Evolutionary conservation across 2,888 invertebrate species (phyloP).

Genomic region (Hipparchia sbordonii): DNA sequence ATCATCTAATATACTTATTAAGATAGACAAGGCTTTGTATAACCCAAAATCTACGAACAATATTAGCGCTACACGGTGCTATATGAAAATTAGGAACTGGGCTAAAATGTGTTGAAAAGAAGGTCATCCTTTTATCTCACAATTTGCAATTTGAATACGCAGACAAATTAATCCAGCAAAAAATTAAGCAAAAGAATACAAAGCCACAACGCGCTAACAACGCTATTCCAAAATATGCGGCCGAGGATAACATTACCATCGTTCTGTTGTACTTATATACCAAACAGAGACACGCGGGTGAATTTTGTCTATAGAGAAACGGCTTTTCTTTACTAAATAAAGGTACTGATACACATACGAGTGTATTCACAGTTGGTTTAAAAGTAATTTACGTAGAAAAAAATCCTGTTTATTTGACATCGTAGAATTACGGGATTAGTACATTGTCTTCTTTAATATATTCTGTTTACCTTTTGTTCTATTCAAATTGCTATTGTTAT

Average conservation of each 20-base stretch:
- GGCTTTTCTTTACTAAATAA: not conserved
- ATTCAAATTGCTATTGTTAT: too few species aligned
- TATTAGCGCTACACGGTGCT: slow-evolving; percentile 28
- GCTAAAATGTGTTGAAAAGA: slow-evolving; percentile 55
- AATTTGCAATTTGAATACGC: slow-evolving; percentile 80
- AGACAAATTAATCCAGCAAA: slow-evolving; percentile 78
- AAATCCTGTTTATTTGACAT: too few species aligned
- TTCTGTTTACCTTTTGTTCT: too few species aligned
- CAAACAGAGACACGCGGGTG: slow-evolving; percentile 15
- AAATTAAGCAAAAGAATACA: slow-evolving; percentile 73
- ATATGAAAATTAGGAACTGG: slow-evolving; percentile 45
- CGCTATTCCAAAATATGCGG: slow-evolving; percentile 67
- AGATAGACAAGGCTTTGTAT: not conserved
- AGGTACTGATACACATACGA: slow-evolving; percentile 11
- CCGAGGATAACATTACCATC: slow-evolving; percentile 57
- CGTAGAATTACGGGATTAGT: too few species aligned
- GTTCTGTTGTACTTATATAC: slow-evolving; percentile 32
- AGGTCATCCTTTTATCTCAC: slow-evolving; percentile 72
- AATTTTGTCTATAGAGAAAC: not conserved
- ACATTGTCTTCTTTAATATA: too few species aligned
- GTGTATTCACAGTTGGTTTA: not conserved
- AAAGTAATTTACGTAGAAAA: too few species aligned
- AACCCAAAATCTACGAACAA: slow-evolving; percentile 20
- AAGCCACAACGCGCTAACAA: slow-evolving; percentile 60
- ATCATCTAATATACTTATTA: not conserved